Evolutionary conservation across 2,888 invertebrate species (phyloP).

Genomic region (Anarsia innoxiella): DNA sequence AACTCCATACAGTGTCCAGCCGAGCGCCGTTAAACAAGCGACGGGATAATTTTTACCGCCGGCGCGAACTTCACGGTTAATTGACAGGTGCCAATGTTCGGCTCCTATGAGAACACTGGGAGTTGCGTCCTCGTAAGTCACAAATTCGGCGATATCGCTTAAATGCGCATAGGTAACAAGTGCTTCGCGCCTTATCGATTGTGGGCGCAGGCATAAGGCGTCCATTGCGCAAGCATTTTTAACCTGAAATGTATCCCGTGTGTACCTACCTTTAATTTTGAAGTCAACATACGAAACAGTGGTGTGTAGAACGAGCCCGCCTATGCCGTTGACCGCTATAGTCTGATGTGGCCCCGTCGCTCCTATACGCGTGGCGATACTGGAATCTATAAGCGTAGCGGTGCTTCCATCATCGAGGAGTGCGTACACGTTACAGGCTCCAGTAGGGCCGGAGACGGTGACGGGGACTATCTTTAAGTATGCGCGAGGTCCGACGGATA

Average conservation of each 20-base stretch:
- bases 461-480: neutral
- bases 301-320: neutral
- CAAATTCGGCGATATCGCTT: neutral
- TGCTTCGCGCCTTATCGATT: neutral
- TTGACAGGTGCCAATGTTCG: neutral
- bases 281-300: neutral
- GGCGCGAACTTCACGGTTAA: neutral
- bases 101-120: neutral
- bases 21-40: no score
- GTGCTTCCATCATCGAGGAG: constrained; percentile 1
- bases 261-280: neutral
- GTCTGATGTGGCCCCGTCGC: neutral
- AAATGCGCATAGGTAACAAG: neutral
- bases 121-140: neutral
- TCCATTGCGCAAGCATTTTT: neutral
- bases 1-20: neutral
- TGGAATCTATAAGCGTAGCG: neutral
- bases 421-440: neutral
- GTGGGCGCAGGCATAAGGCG: neutral
- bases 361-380: neutral
- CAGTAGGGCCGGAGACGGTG: neutral
- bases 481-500: neutral
- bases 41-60: neutral
- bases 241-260: neutral
- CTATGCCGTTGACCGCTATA: neutral